phyloP scores from a whole-genome alignment of 2,888 invertebrate species.

The Hydrotaea cyrtoneurina region DNA sequence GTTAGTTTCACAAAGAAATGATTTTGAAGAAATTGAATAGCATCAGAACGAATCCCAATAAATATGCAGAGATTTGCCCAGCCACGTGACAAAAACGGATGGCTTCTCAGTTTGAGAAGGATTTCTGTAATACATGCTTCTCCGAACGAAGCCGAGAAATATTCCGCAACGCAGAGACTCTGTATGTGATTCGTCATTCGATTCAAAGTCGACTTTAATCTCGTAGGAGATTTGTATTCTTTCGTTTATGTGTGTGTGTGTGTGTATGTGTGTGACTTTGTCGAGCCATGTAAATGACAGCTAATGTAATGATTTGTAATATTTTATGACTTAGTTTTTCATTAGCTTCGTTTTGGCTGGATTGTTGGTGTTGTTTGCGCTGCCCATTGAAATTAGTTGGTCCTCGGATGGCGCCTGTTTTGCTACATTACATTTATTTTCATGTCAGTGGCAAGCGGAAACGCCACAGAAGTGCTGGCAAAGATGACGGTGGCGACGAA shows the following conservation, averaged over 20 bases:
- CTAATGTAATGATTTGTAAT: constrained; percentile 63
- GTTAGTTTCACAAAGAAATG: no score
- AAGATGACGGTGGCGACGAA: constrained; percentile 28
- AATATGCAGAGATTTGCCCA: no score
- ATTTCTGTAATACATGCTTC: no score
- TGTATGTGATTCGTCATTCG: no score
- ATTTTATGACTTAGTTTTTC: constrained; percentile 60
- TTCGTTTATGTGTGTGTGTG: constrained; percentile 6
- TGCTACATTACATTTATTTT: constrained; percentile 64
- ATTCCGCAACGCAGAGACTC: no score
- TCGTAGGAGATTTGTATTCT: not conserved
- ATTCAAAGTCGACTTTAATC: not conserved
- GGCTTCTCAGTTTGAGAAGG: not conserved
- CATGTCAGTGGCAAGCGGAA: constrained; percentile 39
- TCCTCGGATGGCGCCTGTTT: constrained; percentile 61
- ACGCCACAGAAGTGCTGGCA: constrained; percentile 24
- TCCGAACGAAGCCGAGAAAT: no score
- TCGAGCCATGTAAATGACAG: constrained; percentile 57
- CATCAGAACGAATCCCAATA: no score
- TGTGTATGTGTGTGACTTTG: constrained; percentile 30
- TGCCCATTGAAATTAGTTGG: constrained; percentile 41
- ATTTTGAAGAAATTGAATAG: no score
- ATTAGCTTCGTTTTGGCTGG: constrained; percentile 51
- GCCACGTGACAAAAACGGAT: not conserved
- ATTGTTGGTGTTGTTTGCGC: not conserved